A percentile compares a stretch with the other conserved stretches of the same genome.
Conservation (phyloP, 1,140 invertebrate species). For the Gonioctena quinquepunctata region DNA sequence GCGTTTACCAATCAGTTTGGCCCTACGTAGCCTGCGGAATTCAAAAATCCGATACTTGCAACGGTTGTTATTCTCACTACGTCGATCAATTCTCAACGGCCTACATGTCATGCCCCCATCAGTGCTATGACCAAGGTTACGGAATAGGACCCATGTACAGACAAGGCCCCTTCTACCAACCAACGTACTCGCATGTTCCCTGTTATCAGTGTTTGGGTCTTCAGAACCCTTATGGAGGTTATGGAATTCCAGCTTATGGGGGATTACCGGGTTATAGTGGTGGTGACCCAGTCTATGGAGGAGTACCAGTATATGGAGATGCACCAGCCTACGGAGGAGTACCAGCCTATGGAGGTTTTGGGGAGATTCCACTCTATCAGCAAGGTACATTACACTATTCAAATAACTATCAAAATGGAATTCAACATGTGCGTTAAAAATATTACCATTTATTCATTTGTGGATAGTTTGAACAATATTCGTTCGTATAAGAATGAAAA, state of each 20-base stretch:
- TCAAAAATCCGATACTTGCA: constrained; percentile 31
- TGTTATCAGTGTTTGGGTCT: constrained; percentile 22
- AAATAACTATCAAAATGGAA: too few relatives aligned
- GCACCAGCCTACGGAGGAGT: background rate
- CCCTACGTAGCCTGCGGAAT: constrained; percentile 49
- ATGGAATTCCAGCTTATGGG: background rate
- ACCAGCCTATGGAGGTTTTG: background rate
- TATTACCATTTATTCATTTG: too few relatives aligned
- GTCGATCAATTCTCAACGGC: constrained; percentile 18
- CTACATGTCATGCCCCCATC: constrained; percentile 24
- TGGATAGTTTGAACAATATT: too few relatives aligned
- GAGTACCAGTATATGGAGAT: background rate
- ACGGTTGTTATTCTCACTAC: constrained; percentile 48
- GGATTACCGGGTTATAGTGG: background rate
- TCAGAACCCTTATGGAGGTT: constrained; percentile 9
- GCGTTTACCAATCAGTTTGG: constrained; percentile 45
- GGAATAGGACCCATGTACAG: constrained; percentile 37
- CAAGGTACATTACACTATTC: too few relatives aligned
- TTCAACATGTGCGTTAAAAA: too few relatives aligned
- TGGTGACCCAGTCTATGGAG: background rate
- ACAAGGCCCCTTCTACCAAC: constrained; percentile 42
- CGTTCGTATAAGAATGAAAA: too few relatives aligned
- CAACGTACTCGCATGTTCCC: constrained; percentile 26
- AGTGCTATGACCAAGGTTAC: constrained; percentile 44
- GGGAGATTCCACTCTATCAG: background rate